A percentile compares a stretch with the other conserved stretches of the same genome.
Evolutionary conservation across 2,113 vertebrate species (phyloP).

Genomic region (Xenotilapia flavipinnis): DNA sequence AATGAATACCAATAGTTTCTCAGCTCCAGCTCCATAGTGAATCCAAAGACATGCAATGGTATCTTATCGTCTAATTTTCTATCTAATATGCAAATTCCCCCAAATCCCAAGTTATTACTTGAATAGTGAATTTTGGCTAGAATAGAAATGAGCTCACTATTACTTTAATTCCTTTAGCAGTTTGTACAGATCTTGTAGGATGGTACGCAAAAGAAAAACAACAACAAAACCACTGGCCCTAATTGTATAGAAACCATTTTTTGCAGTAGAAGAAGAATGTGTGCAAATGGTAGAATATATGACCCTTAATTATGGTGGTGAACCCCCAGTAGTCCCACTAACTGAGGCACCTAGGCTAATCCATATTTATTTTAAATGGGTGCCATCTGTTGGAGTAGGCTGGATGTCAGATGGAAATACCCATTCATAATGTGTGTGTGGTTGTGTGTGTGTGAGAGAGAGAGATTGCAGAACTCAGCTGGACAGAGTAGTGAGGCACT

Average conservation of each 20-base stretch:
- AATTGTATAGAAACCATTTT: background rate
- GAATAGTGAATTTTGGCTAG: background rate
- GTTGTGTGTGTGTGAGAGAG: background rate
- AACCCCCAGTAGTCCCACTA: conserved; percentile 14
- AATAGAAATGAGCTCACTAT: background rate
- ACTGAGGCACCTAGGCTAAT: conserved; percentile 49
- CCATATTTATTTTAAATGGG: conserved; percentile 61
- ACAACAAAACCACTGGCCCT: background rate
- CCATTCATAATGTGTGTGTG: background rate
- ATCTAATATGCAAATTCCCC: background rate
- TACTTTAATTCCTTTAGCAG: background rate
- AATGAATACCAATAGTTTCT: background rate
- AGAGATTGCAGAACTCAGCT: conserved; percentile 40
- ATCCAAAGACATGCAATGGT: background rate
- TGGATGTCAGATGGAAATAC: conserved; percentile 21
- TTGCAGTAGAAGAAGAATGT: background rate
- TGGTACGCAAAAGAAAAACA: background rate
- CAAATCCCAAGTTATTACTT: background rate
- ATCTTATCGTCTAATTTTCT: background rate
- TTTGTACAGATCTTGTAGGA: background rate
- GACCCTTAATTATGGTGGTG: conserved; percentile 11
- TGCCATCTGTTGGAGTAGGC: conserved; percentile 59
- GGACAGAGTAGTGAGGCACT: conserved; percentile 17
- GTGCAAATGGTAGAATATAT: background rate
- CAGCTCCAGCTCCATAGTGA: background rate